Evolutionary conservation across 1,140 invertebrate genomes (phyloP), one percentile per base, ranked within the genome.

Genomic region (Cepaea nemoralis): DNA sequence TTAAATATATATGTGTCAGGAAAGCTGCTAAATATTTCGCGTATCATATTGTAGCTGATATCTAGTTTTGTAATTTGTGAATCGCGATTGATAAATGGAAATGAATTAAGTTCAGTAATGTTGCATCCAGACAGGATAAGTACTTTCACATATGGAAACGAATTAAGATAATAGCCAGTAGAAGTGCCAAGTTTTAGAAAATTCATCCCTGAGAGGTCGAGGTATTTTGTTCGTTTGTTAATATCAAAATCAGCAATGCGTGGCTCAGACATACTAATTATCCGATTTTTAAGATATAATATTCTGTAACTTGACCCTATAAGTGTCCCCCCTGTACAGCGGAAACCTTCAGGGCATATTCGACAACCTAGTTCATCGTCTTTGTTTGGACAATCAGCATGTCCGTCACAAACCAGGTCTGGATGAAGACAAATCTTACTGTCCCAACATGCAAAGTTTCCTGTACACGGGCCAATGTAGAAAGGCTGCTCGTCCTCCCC

Each of bases 331-430:
- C 8, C 40, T 33, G 16, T 14, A 75, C 73, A 75, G 6, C 6
- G 39, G 27, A 75, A 75, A 24, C 73, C 73, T 45, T 75, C 40
- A 24, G 16, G 10, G 31, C 73, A 75, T 22, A 40, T 45, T 14
- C 19, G 40, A 75, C 73, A 75, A 5, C 19, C 40, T 14, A 50
- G 19, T 42, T 75, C 73, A 31, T 75, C 73, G 14, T 45, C 39
- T 50, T n/a, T n/a, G 40, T 75, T 5, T 40, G 73, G 73, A 40
- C 73, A 75, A 31, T 75, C 40, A n/a, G 73, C 5, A 27, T 31
- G 24, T 45, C 73, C 73, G 73, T 75, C 73, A 50, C 73, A 75
- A 22, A 75, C 39, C 6, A 33, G 73, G 45, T 50, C 45, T 5
- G 73, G 37, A 40, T 75, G 73, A 31, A 75, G n/a, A n/a, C n/a